Conservation (phyloP, 1,140 invertebrate species). For the Luehdorfia chinensis region DNA sequence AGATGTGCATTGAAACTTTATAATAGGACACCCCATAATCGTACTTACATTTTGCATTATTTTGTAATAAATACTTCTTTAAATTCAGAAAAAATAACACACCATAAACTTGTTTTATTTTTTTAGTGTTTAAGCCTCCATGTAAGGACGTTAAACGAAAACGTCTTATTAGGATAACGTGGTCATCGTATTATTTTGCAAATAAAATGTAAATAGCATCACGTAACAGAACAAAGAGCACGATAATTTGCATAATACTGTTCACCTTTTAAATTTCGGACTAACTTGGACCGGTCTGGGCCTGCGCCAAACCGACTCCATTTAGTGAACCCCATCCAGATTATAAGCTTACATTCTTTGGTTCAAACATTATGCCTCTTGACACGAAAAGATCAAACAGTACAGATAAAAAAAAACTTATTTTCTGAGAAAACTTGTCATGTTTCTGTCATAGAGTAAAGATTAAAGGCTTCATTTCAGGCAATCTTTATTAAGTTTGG, state of each 20-base stretch:
- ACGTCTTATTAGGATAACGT: too few relatives aligned
- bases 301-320: constrained; percentile 55
- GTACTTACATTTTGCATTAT: too few relatives aligned
- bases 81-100: too few relatives aligned
- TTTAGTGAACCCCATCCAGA: constrained; percentile 45
- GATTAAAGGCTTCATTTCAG: constrained; percentile 13
- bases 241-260: constrained; percentile 61
- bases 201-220: constrained; percentile 58
- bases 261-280: constrained; percentile 57
- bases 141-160: too few relatives aligned
- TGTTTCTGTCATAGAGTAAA: constrained; percentile 14
- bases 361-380: constrained; percentile 25
- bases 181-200: too few relatives aligned
- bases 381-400: constrained; percentile 27
- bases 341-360: constrained; percentile 54
- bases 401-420: constrained; percentile 15
- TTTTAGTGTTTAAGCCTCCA: too few relatives aligned
- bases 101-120: too few relatives aligned
- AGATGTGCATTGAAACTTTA: too few relatives aligned
- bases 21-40: too few relatives aligned
- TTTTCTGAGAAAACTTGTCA: constrained; percentile 17
- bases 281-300: constrained; percentile 40
- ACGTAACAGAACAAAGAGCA: constrained; percentile 58
- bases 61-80: too few relatives aligned
- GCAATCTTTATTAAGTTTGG: constrained; percentile 4